Evolutionary conservation across 2,888 invertebrate genomes (phyloP), one percentile per base, ranked within the genome.

Genomic region (Adelognathus sp.): DNA sequence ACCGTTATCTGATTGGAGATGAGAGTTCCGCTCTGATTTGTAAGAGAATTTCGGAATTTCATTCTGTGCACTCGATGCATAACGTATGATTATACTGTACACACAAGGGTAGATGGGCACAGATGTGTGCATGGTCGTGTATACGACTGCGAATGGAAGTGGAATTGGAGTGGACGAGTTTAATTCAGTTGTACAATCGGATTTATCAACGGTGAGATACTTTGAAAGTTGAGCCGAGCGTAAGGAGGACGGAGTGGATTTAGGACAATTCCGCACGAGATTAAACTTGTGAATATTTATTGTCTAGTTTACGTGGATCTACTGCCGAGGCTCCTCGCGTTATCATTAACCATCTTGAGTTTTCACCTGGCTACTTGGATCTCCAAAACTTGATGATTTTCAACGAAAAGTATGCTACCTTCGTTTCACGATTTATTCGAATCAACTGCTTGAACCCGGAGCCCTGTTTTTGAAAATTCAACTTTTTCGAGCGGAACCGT

Each of bases 1-100:
- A 7, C 6, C 46, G 63, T 70, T 78, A 78, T 78, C 74, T 60
- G 78, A 78, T 78, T 78, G 70, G 74, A 64, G 69, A 64, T 11
- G 36, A 46, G 69, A 56, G 73, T 78, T 78, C 73, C 50, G 67
- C 69, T 78, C 69, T 73, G 77, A 78, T 78, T 69, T 69, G 73
- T 78, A 78, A 78, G 77, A 78, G 73, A 78, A 63, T 46, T 58
- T 58, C 46, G 58, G 16, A 44, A 44, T 44, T 77, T 67, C 63
- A 46, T 52, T 60, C 29, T 14, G 29, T 7, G 44, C 66, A 50
- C 52, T 66, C 52, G 31, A 64, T 39, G 66, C 60, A 60, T 54
- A 66, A 52, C 14, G 29, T 36, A 21, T 21, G 36, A 44, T 24
- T 7, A 14, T 36, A 27, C 9, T 16, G 11, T 56, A 29, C 18